Conservation (phyloP, 2,797 vertebrate species). For the Florisuga fusca region DNA sequence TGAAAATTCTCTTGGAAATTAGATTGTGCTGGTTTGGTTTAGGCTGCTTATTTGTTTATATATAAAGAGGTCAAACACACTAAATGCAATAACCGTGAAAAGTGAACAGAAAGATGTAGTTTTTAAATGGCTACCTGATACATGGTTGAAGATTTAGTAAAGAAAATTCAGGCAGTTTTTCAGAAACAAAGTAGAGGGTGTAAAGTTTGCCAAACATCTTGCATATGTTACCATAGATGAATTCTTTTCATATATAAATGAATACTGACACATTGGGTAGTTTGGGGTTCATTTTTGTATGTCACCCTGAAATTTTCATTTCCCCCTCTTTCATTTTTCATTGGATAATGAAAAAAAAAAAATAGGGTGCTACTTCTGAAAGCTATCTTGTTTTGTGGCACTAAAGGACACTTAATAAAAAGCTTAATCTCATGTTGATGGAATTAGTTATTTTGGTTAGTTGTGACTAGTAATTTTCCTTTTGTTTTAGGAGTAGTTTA, state of each 20-base stretch:
- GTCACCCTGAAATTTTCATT: background rate
- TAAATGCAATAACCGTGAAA: slow-evolving; percentile 9
- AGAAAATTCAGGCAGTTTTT: background rate
- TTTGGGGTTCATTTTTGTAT: background rate
- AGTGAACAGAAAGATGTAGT: background rate
- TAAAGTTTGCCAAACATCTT: background rate
- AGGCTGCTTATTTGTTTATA: background rate
- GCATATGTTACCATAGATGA: background rate
- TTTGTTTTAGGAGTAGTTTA: background rate
- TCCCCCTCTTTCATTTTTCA: background rate
- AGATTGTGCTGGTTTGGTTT: slow-evolving; percentile 3
- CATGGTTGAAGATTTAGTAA: background rate
- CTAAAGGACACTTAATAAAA: background rate
- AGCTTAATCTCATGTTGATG: background rate
- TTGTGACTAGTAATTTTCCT: background rate
- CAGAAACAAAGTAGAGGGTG: background rate
- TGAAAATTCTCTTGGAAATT: background rate
- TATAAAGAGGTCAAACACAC: background rate
- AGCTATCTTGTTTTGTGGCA: background rate
- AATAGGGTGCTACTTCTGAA: background rate
- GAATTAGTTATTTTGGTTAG: background rate
- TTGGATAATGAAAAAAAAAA: background rate
- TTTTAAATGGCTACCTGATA: background rate
- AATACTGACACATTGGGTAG: background rate
- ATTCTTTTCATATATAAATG: background rate